Base-by-base conservation (phyloP, 2,797 vertebrate genomes). In the Typhlichthys subterraneus region DNA sequence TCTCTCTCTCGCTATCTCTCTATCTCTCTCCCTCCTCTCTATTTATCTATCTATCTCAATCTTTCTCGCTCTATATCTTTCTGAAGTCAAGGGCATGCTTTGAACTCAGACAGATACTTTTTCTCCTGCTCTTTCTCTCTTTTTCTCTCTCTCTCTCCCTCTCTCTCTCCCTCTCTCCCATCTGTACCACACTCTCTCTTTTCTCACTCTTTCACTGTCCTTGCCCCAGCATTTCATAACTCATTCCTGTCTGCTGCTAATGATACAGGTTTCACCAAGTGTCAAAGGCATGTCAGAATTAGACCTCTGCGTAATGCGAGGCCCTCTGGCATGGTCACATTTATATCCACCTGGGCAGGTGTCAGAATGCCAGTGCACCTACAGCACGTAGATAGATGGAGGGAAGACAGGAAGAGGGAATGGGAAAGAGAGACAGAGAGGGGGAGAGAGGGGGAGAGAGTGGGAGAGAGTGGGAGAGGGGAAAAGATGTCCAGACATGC, bases 51-150 rank as follows among this genome's bases (percentile, higher is more conserved):
- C 56, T 46, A 45, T 48, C 46, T 48, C 46, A 8, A 12, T 29
- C 54, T 14, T 5, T 29, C 45, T 49, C 11, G 31, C 15, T 55
- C 31, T 46, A 31, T 48, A n/a, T n/a, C 49, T 49, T 66, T 83
- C 72, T 82, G 83, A 89, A 87, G 87, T 92, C 88, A 91, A 91
- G 89, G 88, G 72, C 89, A 88, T 15, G 67, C 87, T 92, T 91
- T 91, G 81, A 91, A 91, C 84, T 87, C 72, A 81, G 86, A 84
- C 77, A 80, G 68, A 73, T 80, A 81, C 63, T 73, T 77, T 82
- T 73, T 75, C 77, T 83, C 64, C 57, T 53, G 53, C 77, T 70
- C 57, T 49, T 81, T 66, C 70, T 81, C 78, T 45, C n/a, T 51
- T 82, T 66, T 15, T 23, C 15, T 19, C 56, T 61, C 46, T 10